A percentile compares a stretch with the other conserved stretches of the same genome.
Conservation (phyloP, 1,140 invertebrate species). For the Zaprionus gabonicus region DNA sequence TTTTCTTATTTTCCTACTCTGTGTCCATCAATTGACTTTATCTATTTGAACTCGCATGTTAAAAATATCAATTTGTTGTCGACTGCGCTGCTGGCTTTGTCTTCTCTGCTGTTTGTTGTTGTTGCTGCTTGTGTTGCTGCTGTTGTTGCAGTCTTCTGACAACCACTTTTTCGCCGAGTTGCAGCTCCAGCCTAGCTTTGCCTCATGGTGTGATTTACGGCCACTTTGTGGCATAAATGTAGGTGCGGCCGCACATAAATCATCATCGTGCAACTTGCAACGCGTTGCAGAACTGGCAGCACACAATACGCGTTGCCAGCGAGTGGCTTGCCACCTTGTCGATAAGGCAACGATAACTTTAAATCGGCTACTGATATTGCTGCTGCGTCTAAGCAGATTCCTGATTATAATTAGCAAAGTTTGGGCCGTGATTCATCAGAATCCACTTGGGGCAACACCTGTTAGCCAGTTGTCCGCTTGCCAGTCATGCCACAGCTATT, state of each 20-base stretch:
- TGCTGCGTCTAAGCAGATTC: background rate
- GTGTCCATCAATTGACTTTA: slow-evolving; percentile 80
- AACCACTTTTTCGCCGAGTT: slow-evolving; percentile 6
- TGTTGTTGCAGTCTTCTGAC: slow-evolving; percentile 11
- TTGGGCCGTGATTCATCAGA: background rate
- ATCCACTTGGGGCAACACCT: slow-evolving; percentile 33
- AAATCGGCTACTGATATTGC: slow-evolving; percentile 4
- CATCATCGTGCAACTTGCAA: slow-evolving; percentile 73
- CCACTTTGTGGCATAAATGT: slow-evolving; percentile 78
- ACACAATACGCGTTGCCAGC: slow-evolving; percentile 31
- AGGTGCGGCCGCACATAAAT: slow-evolving; percentile 80
- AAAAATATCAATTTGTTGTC: slow-evolving; percentile 82
- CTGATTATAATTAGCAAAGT: background rate
- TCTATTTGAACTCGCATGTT: slow-evolving; percentile 81
- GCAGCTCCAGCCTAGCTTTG: slow-evolving; percentile 42
- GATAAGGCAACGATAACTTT: slow-evolving; percentile 17
- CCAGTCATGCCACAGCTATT: slow-evolving; percentile 52
- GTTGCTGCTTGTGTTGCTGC: background rate
- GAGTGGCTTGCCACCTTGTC: slow-evolving; percentile 27
- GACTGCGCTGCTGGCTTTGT: slow-evolving; percentile 62
- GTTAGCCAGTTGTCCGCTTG: slow-evolving; percentile 43
- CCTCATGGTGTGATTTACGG: slow-evolving; percentile 80
- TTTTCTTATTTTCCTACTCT: slow-evolving; percentile 57
- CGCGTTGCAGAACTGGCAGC: slow-evolving; percentile 55
- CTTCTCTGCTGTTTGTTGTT: background rate